Evolutionary conservation across 2,113 vertebrate species (phyloP), one percentile per base, ranked within the genome.

Genomic region (Pangasianodon hypophthalmus): DNA sequence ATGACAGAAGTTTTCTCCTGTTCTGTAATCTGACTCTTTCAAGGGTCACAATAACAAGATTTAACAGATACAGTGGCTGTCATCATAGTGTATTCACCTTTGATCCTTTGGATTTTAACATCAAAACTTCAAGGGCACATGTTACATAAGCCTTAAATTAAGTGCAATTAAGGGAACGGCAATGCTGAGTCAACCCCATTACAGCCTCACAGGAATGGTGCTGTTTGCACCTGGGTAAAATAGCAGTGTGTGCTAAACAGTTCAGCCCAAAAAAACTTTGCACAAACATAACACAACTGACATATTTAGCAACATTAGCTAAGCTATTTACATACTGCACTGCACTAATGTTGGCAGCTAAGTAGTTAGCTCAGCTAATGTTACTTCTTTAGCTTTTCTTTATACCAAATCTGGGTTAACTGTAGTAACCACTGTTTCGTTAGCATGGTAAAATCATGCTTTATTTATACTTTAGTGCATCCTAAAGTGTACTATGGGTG

Each of bases 131-230:
- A 69, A 86, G 84, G 50, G 29, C 48, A 24, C 16, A 69, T 67
- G 62, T 82, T 86, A 56, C 41, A 90, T 69, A 80, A 86, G 24
- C 84, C 58, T 46, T 69, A 75, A 58, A 85, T 89, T 85, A 89
- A 62, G 52, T 46, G 9, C 67, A 88, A 50, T 54, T 85, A 41
- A 16, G 11, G 56, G 37, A 32, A 62, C 9, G 19, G 50, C 41
- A 56, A 56, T 11, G 67, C 24, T 44, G n/a, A 56, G 81, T 84
- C 67, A 41, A 75, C 52, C 48, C 37, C 44, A 58, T 84, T 73
- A 88, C 41, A 48, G 58, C 2, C 41, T 75, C 3, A 54, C n/a
- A 32, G 14, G 14, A 81, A 54, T 32, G 29, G 50, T 81, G 48
- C 48, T 54, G 79, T 19, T 81, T 54, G 48, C 24, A 79, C 24